Evolutionary conservation across 64 coral and sea anemone genomes (phyloP), one percentile per base, ranked within the genome.

Genomic region (Stichodactyla mertensii): DNA sequence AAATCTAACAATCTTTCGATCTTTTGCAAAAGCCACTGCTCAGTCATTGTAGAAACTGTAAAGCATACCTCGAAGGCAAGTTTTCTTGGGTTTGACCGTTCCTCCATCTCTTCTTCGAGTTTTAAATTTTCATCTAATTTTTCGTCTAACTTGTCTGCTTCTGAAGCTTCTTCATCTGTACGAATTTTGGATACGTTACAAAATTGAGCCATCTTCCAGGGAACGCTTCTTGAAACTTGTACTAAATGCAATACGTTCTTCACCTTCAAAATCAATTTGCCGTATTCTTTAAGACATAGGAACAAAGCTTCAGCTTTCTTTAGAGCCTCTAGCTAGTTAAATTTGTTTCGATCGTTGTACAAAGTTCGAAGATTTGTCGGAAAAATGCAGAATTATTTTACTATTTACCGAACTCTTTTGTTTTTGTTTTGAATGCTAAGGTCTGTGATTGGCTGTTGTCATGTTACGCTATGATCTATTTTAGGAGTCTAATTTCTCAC

Each of bases 401-500:
- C 36, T 45, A 45, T 45, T 70, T 23, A 23, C 22, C 66, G 22
- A 70, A 74, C 64, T 4, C 11, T 27, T 74, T 74, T 74, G 69
- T 74, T 74, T 70, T 74, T n/a, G 18, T 74, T 74, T 74, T 74
- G 69, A 27, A 74, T 9, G 27, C 69, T 26, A 74, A n/a, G 12
- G 69, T 74, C 69, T 74, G 24, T 28, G 69, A 74, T 74, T 74
- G 69, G 69, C 24, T 74, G 69, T 74, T 27, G 24, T 74, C 22
- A 27, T 74, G 24, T 74, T 31, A 74, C 69, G 69, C 24, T 12
- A 74, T 74, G 23, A 26, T 74, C 69, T 74, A 74, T 74, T 74
- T 74, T 31, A 23, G 10, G 7, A 4, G 10, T 28, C 69, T 26
- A 31, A 27, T 27, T 4, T 4, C 12, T 74, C 12, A 26, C 69